Conservation (phyloP, 2,113 vertebrate species). For the Melanerpes formicivorus region DNA sequence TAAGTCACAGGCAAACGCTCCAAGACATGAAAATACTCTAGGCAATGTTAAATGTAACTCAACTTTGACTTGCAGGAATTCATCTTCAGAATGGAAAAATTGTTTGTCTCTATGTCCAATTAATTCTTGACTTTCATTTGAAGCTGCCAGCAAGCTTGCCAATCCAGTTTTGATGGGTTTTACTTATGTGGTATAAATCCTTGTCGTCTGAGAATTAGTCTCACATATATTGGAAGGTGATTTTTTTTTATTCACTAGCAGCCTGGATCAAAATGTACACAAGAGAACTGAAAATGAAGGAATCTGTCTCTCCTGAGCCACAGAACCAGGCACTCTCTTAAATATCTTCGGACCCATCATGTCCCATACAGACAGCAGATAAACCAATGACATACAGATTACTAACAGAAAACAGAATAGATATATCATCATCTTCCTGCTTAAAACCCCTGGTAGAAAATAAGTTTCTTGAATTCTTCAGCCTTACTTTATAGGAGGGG, state of each 20-base stretch:
- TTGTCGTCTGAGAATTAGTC: slow-evolving; percentile 7
- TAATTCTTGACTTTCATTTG: slow-evolving; percentile 49
- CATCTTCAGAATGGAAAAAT: background rate
- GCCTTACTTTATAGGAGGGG: background rate
- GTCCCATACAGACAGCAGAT: background rate
- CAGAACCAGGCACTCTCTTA: background rate
- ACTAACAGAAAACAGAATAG: background rate
- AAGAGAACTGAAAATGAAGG: slow-evolving; percentile 2
- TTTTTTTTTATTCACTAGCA: background rate
- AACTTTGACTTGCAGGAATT: slow-evolving; percentile 34
- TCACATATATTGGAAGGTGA: background rate
- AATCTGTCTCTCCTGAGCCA: background rate
- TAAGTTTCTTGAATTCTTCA: background rate
- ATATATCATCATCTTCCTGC: background rate
- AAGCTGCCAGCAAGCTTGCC: slow-evolving; percentile 20
- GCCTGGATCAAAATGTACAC: background rate
- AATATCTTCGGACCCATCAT: background rate
- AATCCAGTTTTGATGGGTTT: background rate
- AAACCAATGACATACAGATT: background rate
- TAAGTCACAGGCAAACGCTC: background rate
- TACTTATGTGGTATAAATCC: slow-evolving; percentile 22
- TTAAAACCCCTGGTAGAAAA: background rate
- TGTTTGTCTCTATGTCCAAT: slow-evolving; percentile 25
- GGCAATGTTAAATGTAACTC: slow-evolving; percentile 46
- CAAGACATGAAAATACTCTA: slow-evolving; percentile 15